Evolutionary conservation across 92 coral and sea anemone genomes (phyloP), one percentile per base, ranked within the genome.

Genomic region (Zoanthus sociatus): DNA sequence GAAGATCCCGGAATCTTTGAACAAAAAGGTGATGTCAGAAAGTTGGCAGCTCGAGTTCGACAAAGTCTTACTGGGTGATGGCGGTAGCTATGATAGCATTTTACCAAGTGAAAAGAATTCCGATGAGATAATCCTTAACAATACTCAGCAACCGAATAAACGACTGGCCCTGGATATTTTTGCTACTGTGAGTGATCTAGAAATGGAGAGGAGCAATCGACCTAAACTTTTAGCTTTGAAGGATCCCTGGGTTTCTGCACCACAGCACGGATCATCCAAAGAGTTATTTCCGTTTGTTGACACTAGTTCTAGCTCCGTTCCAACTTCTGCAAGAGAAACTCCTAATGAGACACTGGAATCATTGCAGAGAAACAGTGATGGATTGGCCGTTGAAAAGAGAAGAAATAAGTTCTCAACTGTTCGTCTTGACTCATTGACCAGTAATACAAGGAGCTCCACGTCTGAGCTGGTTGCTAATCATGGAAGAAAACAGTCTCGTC

Each of bases 21-120:
- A 47, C 56, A 81, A 66, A 33, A 48, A 30, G 12, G 9, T 20
- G 3, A 13, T 71, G 9, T 26, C 75, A 16, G 42, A 81, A n/a
- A 81, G 46, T 7, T 81, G 74, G 85, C 64, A 45, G 31, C 63
- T 8, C 16, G 85, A 81, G 18, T 12, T 81, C 13, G 75, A 66
- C 74, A 47, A 53, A 50, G 75, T 81, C 12, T 81, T 81, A 8
- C 30, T 81, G 71, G 75, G 85, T 6, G 75, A 63, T 42, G 47
- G 61, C 48, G 75, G 21, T 11, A 44, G 55, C 9, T 21, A 77
- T 9, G 82, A 13, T 54, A 56, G 48, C 4, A 14, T 14, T 26
- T 51, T 54, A 54, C 18, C n/a, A 46, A 15, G 26, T 5, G 67
- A 77, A 26, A 77, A 77, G 11, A 31, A 63, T 50, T n/a, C 61